Conservation (phyloP, 2,888 invertebrate genomes). For the Norana najaformis region DNA sequence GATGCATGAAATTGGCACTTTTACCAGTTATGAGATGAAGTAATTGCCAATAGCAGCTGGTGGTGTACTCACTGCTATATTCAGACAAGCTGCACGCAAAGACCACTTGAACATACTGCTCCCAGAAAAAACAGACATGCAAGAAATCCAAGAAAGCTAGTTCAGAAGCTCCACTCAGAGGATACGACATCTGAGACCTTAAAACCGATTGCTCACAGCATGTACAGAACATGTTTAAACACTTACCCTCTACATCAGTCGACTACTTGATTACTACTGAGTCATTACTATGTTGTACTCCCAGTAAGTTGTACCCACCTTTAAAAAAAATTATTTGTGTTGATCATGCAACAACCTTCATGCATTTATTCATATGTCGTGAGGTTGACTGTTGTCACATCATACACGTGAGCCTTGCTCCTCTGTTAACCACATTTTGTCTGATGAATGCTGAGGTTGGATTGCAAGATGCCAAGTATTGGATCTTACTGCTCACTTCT, state of each 20-base stretch:
- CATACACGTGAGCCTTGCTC: too few relatives aligned
- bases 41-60: neutral
- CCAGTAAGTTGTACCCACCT: neutral
- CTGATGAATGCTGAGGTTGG: too few relatives aligned
- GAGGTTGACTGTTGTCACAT: too few relatives aligned
- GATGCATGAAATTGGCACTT: neutral
- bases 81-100: neutral
- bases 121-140: too few relatives aligned
- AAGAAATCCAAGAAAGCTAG: too few relatives aligned
- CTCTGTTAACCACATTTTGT: too few relatives aligned
- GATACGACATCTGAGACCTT: too few relatives aligned
- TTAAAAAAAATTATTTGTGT: neutral
- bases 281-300: neutral
- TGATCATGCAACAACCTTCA: neutral
- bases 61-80: neutral
- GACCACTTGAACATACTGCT: neutral
- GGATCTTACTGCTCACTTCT: too few relatives aligned
- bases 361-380: neutral
- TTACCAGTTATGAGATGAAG: neutral
- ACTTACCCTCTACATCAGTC: neutral
- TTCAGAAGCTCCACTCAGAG: too few relatives aligned
- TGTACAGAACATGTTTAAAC: neutral
- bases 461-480: too few relatives aligned
- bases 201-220: too few relatives aligned
- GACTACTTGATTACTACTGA: neutral